A percentile compares a stretch with the other conserved stretches of the same genome.
Conservation (phyloP, 2,797 vertebrate species). For the Argyrosomus regius region DNA sequence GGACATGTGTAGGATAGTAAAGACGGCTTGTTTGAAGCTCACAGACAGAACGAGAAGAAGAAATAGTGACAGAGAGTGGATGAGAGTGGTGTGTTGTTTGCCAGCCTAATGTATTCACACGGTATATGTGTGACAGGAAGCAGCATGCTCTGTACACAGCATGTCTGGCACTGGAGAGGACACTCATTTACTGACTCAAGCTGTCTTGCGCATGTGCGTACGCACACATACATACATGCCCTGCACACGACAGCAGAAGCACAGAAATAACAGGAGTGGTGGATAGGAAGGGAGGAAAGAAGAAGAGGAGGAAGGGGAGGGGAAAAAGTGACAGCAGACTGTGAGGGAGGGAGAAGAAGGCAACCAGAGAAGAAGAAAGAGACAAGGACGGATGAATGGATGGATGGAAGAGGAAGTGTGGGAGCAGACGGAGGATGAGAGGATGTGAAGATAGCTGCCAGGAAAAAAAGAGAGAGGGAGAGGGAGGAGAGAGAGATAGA, state of each 20-base stretch:
- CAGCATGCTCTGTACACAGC: conserved; percentile 44
- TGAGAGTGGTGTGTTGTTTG: conserved; percentile 38
- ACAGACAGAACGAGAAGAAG: conserved; percentile 8
- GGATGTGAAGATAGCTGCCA: conserved; percentile 53
- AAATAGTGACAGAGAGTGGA: conserved; percentile 15
- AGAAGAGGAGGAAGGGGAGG: neutral
- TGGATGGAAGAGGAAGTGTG: conserved; percentile 41
- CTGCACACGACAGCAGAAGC: conserved; percentile 9
- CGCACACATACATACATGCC: conserved; percentile 38
- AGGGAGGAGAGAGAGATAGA: conserved; percentile 51
- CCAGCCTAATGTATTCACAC: conserved; percentile 47
- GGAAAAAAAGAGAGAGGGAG: conserved; percentile 51
- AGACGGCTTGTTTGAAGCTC: conserved; percentile 28
- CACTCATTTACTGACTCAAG: conserved; percentile 49
- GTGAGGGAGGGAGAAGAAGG: conserved; percentile 54
- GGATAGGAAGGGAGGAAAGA: conserved; percentile 33
- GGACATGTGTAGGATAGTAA: conserved; percentile 37
- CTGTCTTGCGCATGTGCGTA: conserved; percentile 7
- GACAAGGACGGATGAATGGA: conserved; percentile 45
- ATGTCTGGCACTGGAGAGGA: conserved; percentile 60
- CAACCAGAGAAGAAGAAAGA: conserved; percentile 52
- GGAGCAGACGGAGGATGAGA: conserved; percentile 55
- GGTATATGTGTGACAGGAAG: conserved; percentile 61
- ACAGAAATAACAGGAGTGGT: conserved; percentile 49
- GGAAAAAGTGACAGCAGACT: conserved; percentile 51